Percentiles rank a stretch among this genome's conserved stretches.
Evolutionary conservation across 2,797 vertebrate species (phyloP).

Genomic region (Bucorvus abyssinicus): DNA sequence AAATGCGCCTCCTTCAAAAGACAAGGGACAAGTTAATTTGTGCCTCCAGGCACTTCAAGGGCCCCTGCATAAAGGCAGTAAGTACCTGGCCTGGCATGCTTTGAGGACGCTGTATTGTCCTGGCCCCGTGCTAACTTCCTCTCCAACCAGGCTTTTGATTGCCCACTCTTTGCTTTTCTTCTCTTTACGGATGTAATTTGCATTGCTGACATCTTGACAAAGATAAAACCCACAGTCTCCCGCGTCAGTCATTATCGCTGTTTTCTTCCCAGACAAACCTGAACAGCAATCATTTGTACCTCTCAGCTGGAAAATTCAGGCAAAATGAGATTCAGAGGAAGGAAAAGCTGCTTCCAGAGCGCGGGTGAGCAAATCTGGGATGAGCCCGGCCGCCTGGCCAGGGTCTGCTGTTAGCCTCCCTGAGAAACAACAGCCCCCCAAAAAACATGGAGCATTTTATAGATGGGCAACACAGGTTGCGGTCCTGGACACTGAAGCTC

Average conservation of each 20-base stretch:
- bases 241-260: constrained; percentile 31
- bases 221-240: constrained; percentile 50
- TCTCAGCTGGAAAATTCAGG: constrained; percentile 55
- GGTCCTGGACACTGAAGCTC: background rate
- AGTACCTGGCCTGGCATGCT: constrained; percentile 49
- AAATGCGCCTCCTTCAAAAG: constrained; percentile 14
- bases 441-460: background rate
- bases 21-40: background rate
- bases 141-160: constrained; percentile 57
- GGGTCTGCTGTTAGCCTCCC: background rate
- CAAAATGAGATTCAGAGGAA: constrained; percentile 30
- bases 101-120: constrained; percentile 17
- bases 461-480: background rate
- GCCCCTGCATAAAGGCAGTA: constrained; percentile 26
- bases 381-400: background rate
- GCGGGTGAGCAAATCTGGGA: background rate
- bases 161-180: constrained; percentile 1
- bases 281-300: constrained; percentile 43
- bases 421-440: background rate
- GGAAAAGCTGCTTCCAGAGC: constrained; percentile 19
- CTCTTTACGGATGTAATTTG: constrained; percentile 51
- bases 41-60: constrained; percentile 48
- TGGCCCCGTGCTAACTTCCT: constrained; percentile 33
- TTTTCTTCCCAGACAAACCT: constrained; percentile 56
- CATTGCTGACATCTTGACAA: constrained; percentile 53